Conservation (phyloP, 37 sponge, comb jelly and placozoan genomes). For the Geodia barretti region DNA sequence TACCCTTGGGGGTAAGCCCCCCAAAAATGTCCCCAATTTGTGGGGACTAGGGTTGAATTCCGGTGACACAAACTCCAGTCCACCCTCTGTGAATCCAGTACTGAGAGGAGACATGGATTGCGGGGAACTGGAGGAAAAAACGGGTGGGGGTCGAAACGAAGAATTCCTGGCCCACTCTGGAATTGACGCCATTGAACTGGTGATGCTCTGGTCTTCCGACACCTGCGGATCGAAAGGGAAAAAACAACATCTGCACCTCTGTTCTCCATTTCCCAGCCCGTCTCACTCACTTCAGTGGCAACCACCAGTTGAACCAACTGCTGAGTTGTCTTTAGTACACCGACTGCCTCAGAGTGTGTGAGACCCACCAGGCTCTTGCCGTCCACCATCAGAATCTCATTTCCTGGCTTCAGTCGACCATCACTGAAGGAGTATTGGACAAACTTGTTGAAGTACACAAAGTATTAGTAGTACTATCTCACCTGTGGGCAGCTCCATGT, state of each 20-base stretch:
- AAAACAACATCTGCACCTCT: no score
- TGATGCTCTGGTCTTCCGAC: conserved; percentile 2
- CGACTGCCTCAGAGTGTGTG: conserved; percentile 55
- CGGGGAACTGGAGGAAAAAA: neutral
- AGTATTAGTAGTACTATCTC: neutral
- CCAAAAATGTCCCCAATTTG: no score
- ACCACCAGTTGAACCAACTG: conserved; percentile 64
- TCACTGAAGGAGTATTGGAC: conserved; percentile 27
- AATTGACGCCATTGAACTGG: conserved; percentile 21
- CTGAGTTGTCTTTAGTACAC: conserved; percentile 43
- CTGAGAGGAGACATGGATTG: neutral
- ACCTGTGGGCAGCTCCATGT: conserved; percentile 67
- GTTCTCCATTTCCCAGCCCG: no score
- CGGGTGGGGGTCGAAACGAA: neutral
- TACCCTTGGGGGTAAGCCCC: neutral
- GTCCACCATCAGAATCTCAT: conserved; percentile 79
- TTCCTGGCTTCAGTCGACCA: conserved; percentile 61
- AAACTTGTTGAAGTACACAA: neutral
- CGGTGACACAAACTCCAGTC: neutral
- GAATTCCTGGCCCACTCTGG: conserved; percentile 7
- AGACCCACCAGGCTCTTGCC: conserved; percentile 68
- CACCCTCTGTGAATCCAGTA: neutral
- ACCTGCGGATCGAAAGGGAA: neutral
- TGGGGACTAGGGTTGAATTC: neutral
- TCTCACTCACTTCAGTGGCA: conserved; percentile 40